These are phyloP conservation scores for Archocentrus centrarchus DNA, from an alignment of 2,113 vertebrate genomes.

Conservation along the genomic window DNA sequence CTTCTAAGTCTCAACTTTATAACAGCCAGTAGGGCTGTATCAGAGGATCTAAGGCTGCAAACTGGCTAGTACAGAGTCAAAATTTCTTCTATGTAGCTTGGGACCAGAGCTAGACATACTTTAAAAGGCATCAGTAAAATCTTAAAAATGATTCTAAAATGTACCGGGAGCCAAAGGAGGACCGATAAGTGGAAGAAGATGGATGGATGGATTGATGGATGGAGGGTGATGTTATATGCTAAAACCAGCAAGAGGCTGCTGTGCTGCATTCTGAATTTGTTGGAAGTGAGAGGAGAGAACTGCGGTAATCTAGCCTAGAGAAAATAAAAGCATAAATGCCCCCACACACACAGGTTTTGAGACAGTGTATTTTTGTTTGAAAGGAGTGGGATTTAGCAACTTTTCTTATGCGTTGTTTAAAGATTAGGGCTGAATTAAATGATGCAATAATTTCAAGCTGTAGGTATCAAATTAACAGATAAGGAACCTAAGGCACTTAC, in stretches of 20 bases:
- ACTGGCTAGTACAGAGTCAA: not conserved
- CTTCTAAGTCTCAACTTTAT: not conserved
- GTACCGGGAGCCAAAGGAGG: not conserved
- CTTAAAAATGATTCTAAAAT: not conserved
- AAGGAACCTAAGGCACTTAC: not conserved
- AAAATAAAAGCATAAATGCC: too few species aligned
- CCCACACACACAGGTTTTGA: fast-evolving
- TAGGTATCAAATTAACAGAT: not conserved
- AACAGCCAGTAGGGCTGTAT: not conserved
- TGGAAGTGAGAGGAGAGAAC: too few species aligned
- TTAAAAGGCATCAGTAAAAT: not conserved
- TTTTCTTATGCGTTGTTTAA: not conserved
- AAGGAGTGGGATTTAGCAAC: not conserved
- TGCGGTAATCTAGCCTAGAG: too few species aligned
- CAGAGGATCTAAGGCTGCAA: not conserved
- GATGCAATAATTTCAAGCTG: not conserved
- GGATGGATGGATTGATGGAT: too few species aligned
- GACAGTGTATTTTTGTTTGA: not conserved
- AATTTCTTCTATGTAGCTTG: not conserved
- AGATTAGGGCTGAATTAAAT: not conserved
- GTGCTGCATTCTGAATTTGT: too few species aligned
- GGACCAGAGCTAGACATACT: not conserved
- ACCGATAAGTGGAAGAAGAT: too few species aligned
- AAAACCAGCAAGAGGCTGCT: too few species aligned
- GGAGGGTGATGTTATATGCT: too few species aligned